Conservation (phyloP, 64 coral and sea anemone genomes). For the Anthopleura sola region DNA sequence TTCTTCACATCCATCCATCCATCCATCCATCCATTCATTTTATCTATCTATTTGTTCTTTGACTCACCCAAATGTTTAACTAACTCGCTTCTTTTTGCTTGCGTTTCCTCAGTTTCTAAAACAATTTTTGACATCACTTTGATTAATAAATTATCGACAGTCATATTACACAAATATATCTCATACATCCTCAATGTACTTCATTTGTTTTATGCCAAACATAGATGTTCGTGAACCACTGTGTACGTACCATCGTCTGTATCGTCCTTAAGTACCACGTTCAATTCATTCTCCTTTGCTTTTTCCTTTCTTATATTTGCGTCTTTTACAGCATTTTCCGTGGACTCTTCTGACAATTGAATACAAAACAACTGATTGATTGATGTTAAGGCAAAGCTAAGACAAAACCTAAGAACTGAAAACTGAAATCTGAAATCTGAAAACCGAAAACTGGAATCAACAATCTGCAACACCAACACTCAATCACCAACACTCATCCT, state of each 20-base stretch:
- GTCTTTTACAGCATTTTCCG: background rate
- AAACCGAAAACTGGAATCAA: no score
- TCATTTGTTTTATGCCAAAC: no score
- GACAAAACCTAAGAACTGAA: background rate
- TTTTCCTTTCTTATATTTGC: background rate
- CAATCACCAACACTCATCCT: no score
- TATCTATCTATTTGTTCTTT: no score
- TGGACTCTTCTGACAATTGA: background rate
- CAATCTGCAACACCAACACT: no score
- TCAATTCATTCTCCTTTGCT: background rate
- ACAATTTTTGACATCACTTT: background rate
- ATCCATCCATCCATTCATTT: no score
- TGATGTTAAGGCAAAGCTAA: background rate
- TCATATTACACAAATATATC: background rate
- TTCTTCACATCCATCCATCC: no score
- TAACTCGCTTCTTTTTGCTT: background rate
- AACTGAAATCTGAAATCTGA: background rate
- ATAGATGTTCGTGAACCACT: no score
- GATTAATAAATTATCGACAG: background rate
- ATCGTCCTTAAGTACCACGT: background rate
- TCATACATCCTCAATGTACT: background rate
- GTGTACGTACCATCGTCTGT: background rate
- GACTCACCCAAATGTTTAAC: background rate
- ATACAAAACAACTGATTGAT: background rate
- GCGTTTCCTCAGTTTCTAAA: background rate